A percentile compares a stretch with the other conserved stretches of the same genome.
These are phyloP conservation scores for Archocentrus centrarchus DNA, from an alignment of 2,113 vertebrate species.

Conservation along the genomic window DNA sequence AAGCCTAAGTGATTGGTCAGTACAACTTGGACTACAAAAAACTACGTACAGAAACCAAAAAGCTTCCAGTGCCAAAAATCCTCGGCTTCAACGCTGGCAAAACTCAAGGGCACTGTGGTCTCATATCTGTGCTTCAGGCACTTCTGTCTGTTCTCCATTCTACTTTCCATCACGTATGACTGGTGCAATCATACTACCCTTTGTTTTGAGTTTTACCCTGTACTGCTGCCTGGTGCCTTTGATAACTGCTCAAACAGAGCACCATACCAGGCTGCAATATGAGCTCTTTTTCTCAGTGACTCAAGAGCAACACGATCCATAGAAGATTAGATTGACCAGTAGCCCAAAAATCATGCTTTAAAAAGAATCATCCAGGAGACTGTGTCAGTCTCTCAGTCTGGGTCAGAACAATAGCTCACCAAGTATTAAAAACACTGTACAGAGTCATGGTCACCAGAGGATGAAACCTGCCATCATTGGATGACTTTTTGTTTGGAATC, in stretches of 20 bases:
- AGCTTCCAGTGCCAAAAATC: no score
- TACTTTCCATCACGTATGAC: not conserved
- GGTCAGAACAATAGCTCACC: no score
- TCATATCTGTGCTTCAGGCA: no score
- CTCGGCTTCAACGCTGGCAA: no score
- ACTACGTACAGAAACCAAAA: no score
- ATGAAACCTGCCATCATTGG: not conserved
- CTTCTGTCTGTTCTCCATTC: rapidly evolving
- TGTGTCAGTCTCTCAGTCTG: rapidly evolving
- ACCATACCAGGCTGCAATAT: not conserved
- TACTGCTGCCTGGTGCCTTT: not conserved
- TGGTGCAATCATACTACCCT: not conserved
- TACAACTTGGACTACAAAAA: no score
- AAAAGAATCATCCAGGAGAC: not conserved
- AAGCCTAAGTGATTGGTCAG: no score
- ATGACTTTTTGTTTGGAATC: no score
- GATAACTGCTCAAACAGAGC: not conserved
- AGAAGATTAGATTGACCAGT: no score
- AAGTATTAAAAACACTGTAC: no score
- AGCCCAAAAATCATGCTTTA: not conserved
- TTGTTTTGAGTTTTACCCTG: not conserved
- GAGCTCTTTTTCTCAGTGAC: not conserved
- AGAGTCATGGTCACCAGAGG: no score
- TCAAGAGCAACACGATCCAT: not conserved
- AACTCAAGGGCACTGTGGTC: no score